Base-by-base conservation (phyloP, 2,113 vertebrate genomes). In the Haemorhous mexicanus region DNA sequence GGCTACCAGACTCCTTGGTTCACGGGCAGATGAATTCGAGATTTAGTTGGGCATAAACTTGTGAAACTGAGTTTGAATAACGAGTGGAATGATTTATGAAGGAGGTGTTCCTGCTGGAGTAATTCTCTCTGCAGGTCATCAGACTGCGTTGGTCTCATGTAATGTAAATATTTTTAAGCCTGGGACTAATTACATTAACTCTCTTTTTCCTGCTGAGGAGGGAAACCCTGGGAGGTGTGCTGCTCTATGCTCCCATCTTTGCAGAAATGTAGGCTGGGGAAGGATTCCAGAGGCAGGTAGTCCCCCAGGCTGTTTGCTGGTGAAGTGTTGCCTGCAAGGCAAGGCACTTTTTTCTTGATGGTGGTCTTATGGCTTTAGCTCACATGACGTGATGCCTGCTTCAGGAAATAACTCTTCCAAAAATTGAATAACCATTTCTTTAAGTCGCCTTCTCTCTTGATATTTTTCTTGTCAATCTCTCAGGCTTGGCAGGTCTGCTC, bases 131-230 rank as follows among this genome's bases (percentile, higher is more conserved):
- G 91, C 93, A 76, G 93, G 84, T 95, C 87, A 70, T 87, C 80
- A 78, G 52, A 24, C 52, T 61, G 44, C 3, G 2, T 64, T 91
- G 74, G 58, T 82, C 62, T 84, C n/a, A 37, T 87, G 77, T 87
- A 93, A 87, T 53, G 53, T 94, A 95, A 97, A 96, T 91, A 91
- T 89, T 97, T 92, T 90, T 53, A 76, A 91, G 81, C 23, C n/a
- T 8, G 1, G 11, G 32, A 53, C 58, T 91, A 53, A 85, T 85
- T 91, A 76, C 76, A 79, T 84, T 79, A 49, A 37, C 70, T 69
- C 63, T 73, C n/a, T 66, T 94, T 53, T 87, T 87, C 37, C 22
- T 33, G 5, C 76, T 94, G 63, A 72, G 81, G 93, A 67, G 63
- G 47, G 86, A 76, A 59, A 16, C 46, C 21, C 6, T 58, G 76